Evolutionary conservation across 2,113 vertebrate species (phyloP).

Genomic region (Dascyllus trimaculatus): DNA sequence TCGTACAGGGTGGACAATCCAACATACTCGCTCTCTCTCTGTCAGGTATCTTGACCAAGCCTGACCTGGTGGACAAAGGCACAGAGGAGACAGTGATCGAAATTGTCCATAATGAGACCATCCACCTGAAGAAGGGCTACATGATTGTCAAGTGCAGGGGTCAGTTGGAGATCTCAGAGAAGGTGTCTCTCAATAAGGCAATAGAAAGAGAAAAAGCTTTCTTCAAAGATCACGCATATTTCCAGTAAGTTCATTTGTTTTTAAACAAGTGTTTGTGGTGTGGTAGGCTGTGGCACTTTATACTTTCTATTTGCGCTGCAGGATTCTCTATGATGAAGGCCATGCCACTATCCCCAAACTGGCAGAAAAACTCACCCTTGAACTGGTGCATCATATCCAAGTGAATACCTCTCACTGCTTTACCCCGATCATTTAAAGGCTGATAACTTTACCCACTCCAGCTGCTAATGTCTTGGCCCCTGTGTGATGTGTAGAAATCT

Average conservation of each 20-base stretch:
- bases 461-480: neutral
- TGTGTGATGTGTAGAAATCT: slow-evolving; percentile 58
- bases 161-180: slow-evolving; percentile 86
- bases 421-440: neutral
- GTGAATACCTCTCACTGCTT: slow-evolving; percentile 38
- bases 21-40: neutral
- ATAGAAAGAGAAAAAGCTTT: slow-evolving; percentile 85
- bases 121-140: slow-evolving; percentile 91
- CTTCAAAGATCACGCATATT: slow-evolving; percentile 84
- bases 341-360: slow-evolving; percentile 71
- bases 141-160: slow-evolving; percentile 92
- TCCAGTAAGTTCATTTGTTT: slow-evolving; percentile 77
- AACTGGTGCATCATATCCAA: slow-evolving; percentile 79
- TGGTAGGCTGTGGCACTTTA: too few species aligned
- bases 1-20: neutral
- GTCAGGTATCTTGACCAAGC: slow-evolving; percentile 92
- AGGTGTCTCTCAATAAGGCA: slow-evolving; percentile 82
- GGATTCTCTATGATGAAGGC: slow-evolving; percentile 64
- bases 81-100: slow-evolving; percentile 83
- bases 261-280: neutral
- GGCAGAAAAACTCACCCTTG: slow-evolving; percentile 79
- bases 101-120: slow-evolving; percentile 83
- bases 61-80: slow-evolving; percentile 91
- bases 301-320: slow-evolving; percentile 14
- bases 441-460: neutral